These are phyloP conservation scores for Conops quadrifasciatus DNA, from an alignment of 2,888 invertebrate species.

Conservation along the genomic window DNA sequence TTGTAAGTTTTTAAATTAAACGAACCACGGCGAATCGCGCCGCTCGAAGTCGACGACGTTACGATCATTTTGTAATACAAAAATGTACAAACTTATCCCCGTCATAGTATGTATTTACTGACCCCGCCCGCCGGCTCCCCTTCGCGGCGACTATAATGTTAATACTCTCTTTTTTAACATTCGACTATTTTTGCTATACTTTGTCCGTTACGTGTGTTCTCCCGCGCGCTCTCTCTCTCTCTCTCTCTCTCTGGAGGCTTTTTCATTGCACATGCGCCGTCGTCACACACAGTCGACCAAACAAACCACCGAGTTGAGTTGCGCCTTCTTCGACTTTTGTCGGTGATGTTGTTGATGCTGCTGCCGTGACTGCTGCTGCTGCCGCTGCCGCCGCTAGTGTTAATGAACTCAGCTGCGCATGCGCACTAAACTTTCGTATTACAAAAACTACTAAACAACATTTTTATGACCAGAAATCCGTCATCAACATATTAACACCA, in stretches of 20 bases:
- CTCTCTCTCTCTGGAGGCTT: background rate
- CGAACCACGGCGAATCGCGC: slow-evolving; percentile 56
- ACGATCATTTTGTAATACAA: slow-evolving; percentile 20
- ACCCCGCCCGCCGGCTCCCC: background rate
- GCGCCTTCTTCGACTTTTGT: no score
- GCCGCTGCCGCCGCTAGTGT: slow-evolving; percentile 48
- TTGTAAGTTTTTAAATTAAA: slow-evolving; percentile 58
- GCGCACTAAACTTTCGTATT: slow-evolving; percentile 53
- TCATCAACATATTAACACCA: slow-evolving; percentile 60
- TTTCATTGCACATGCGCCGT: no score
- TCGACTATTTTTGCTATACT: background rate
- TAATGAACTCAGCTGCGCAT: slow-evolving; percentile 53
- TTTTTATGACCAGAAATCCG: slow-evolving; percentile 60
- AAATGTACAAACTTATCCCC: background rate
- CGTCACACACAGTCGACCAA: no score
- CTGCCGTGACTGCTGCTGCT: background rate
- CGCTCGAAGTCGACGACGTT: background rate
- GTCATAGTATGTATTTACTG: no score
- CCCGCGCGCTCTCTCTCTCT: background rate
- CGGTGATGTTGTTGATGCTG: background rate
- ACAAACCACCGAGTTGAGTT: no score
- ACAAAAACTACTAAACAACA: slow-evolving; percentile 40
- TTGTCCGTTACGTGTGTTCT: no score
- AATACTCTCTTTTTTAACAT: background rate
- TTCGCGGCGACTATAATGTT: background rate